phyloP scores from a whole-genome alignment of 2,797 vertebrate genomes.

The Sandelia bainsii region DNA sequence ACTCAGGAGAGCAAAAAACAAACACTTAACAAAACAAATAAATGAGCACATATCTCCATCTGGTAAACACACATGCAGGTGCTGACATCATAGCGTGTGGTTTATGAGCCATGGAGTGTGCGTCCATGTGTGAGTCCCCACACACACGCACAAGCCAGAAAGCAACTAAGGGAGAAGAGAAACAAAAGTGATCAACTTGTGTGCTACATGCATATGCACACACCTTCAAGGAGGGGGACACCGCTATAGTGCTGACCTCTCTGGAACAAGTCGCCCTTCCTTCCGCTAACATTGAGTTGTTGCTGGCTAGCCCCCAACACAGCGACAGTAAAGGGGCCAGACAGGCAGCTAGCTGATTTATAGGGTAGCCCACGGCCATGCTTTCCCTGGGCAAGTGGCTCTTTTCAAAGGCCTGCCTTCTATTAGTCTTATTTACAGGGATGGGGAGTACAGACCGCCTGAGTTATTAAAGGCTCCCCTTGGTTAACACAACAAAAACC shows the following conservation, averaged over 20 bases:
- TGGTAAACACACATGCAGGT: slow-evolving; percentile 64
- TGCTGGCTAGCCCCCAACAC: slow-evolving; percentile 46
- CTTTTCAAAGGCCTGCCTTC: slow-evolving; percentile 69
- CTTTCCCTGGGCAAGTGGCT: slow-evolving; percentile 71
- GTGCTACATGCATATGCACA: slow-evolving; percentile 40
- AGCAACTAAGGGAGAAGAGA: slow-evolving; percentile 6
- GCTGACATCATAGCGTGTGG: slow-evolving; percentile 51
- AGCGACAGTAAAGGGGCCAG: slow-evolving; percentile 59
- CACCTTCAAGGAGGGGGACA: slow-evolving; percentile 35
- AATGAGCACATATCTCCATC: slow-evolving; percentile 67
- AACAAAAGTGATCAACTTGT: slow-evolving; percentile 32
- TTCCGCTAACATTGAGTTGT: slow-evolving; percentile 52
- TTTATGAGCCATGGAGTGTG: slow-evolving; percentile 37
- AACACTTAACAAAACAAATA: slow-evolving; percentile 63
- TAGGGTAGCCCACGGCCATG: slow-evolving; percentile 63
- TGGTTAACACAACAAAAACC: slow-evolving; percentile 69
- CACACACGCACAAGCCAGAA: slow-evolving; percentile 3
- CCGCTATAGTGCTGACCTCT: slow-evolving; percentile 58
- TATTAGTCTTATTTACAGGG: slow-evolving; percentile 81
- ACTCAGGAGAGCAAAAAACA: slow-evolving; percentile 27
- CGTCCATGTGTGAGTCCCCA: slow-evolving; percentile 1
- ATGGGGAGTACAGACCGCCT: slow-evolving; percentile 59
- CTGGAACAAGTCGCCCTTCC: slow-evolving; percentile 54
- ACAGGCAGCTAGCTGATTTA: slow-evolving; percentile 72
- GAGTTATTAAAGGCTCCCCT: slow-evolving; percentile 74